Evolutionary conservation across 53 echinoderm and acorn worm genomes (phyloP).

Genomic region (Astropecten irregularis): DNA sequence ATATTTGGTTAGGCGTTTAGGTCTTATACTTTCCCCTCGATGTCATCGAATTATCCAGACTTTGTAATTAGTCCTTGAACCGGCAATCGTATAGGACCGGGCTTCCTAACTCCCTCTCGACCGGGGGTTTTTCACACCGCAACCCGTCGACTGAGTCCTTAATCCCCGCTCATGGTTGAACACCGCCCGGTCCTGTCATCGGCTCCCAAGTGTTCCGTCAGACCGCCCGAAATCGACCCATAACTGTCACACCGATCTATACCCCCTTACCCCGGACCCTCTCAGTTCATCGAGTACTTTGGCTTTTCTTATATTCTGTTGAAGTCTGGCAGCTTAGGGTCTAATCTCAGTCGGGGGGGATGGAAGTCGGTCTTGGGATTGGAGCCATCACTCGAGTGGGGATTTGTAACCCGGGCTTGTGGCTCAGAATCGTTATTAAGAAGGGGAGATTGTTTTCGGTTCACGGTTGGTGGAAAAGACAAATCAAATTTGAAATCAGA

Average conservation of each 20-base stretch:
- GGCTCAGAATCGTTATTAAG: not conserved
- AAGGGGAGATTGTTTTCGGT: not conserved
- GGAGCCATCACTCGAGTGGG: not conserved
- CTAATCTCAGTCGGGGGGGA: not conserved
- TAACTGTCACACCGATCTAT: not conserved
- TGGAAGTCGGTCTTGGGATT: not conserved
- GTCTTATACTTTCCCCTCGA: no score
- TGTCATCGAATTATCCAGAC: not conserved
- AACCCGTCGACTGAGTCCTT: constrained; percentile 43
- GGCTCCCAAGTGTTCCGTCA: constrained; percentile 32
- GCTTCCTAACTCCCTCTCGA: not conserved
- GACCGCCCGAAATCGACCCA: constrained; percentile 32
- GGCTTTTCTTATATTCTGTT: not conserved
- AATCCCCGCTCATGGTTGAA: constrained; percentile 19
- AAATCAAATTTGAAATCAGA: not conserved
- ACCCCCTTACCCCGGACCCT: not conserved
- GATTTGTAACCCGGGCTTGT: constrained; percentile 2
- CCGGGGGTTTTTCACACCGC: constrained; percentile 21
- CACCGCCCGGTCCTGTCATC: constrained; percentile 39
- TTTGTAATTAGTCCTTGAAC: not conserved
- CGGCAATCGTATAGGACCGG: not conserved
- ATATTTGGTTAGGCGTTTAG: no score
- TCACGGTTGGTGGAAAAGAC: no score
- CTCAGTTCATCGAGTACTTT: not conserved
- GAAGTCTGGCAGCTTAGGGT: not conserved